Conservation (phyloP, 37 sponge, comb jelly and placozoan species). For the Crambe crambe region DNA sequence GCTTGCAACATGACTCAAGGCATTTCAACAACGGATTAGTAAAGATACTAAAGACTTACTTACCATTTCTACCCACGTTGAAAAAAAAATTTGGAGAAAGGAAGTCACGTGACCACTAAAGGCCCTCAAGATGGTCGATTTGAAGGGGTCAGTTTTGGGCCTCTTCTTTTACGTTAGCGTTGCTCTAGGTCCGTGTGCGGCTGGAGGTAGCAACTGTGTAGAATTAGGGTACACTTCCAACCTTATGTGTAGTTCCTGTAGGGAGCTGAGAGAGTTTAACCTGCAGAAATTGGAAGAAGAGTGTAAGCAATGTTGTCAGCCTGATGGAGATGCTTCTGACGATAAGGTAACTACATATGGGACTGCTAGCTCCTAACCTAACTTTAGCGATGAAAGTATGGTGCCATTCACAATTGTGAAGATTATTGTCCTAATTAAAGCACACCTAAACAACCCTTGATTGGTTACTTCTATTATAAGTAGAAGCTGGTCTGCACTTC, state of each 20-base stretch:
- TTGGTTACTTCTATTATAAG: no score
- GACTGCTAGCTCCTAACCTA: no score
- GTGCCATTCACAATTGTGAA: no score
- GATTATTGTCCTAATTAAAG: not conserved
- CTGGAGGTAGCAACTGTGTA: conserved; percentile 39
- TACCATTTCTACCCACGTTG: conserved; percentile 31
- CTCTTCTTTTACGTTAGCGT: not conserved
- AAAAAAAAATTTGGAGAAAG: not conserved
- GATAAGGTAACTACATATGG: conserved; percentile 36
- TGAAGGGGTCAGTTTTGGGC: not conserved
- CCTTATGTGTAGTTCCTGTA: conserved; percentile 86
- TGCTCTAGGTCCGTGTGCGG: conserved; percentile 7
- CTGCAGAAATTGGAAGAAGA: conserved; percentile 63
- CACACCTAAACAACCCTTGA: no score
- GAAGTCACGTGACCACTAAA: conserved; percentile 15
- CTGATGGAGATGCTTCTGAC: conserved; percentile 39
- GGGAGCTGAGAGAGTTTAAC: conserved; percentile 76
- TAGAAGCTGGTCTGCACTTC: no score
- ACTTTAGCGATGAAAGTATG: no score
- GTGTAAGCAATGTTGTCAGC: conserved; percentile 76
- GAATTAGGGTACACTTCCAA: conserved; percentile 82
- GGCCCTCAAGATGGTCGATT: not conserved
- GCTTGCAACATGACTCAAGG: not conserved
- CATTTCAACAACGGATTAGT: not conserved
- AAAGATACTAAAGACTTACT: conserved; percentile 22